Evolutionary conservation across 1,140 invertebrate genomes (phyloP).

Genomic region (Eumaeus atala): DNA sequence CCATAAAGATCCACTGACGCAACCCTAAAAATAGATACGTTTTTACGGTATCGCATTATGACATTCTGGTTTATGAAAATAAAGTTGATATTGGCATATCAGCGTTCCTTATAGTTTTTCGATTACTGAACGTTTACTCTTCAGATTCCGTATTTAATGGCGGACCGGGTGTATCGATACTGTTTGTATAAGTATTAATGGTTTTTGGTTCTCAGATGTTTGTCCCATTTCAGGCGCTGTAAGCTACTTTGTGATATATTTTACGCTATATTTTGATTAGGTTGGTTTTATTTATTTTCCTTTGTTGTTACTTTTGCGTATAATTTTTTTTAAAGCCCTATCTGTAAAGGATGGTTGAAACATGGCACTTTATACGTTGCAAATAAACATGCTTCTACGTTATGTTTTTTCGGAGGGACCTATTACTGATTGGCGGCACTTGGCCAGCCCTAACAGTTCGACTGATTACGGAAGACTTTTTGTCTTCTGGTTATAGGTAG

Average conservation of each 20-base stretch:
- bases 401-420: not conserved
- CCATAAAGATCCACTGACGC: too few species aligned
- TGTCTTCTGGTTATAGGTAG: too few species aligned
- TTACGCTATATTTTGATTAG: conserved; percentile 6
- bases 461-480: too few species aligned
- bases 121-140: conserved; percentile 34
- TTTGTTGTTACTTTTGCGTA: not conserved
- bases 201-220: conserved; percentile 15
- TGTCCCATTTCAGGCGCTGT: conserved; percentile 17
- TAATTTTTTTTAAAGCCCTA: not conserved
- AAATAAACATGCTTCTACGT: not conserved
- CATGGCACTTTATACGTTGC: not conserved
- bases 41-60: not conserved
- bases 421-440: too few species aligned
- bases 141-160: conserved; percentile 38
- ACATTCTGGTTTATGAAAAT: not conserved
- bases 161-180: conserved; percentile 27
- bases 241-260: conserved; percentile 15
- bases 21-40: too few species aligned
- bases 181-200: conserved; percentile 33
- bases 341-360: too few species aligned
- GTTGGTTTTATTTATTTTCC: not conserved
- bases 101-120: conserved; percentile 30
- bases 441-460: too few species aligned
- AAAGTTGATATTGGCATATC: conserved; percentile 19